phyloP scores from a whole-genome alignment of 2,797 vertebrate genomes.

The Myotis myotis region DNA sequence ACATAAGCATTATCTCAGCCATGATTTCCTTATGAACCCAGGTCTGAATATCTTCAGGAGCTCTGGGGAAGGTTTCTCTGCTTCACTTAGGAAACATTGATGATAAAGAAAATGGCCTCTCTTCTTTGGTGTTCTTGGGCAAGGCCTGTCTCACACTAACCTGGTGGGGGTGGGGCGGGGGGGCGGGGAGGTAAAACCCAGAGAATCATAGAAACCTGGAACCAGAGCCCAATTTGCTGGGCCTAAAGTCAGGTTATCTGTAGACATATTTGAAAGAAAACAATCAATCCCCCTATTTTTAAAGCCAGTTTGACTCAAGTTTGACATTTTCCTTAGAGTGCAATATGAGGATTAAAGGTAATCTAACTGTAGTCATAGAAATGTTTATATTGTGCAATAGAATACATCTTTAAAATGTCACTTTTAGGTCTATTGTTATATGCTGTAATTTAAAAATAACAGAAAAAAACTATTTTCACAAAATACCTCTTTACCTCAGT shows the following conservation, averaged over 20 bases:
- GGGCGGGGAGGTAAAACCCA: background rate
- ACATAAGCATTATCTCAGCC: background rate
- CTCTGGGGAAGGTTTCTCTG: background rate
- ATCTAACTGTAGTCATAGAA: background rate
- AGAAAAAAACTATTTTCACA: slow-evolving; percentile 11
- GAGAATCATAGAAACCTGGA: background rate
- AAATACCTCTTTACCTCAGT: background rate
- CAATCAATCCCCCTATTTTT: background rate
- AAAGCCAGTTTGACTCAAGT: background rate
- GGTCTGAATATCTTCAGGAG: background rate
- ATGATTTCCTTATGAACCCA: background rate
- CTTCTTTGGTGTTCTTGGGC: background rate
- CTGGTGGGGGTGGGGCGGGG: too few species aligned
- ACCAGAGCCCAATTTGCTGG: background rate
- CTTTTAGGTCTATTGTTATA: background rate
- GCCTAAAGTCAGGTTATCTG: background rate
- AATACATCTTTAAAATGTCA: slow-evolving; percentile 12
- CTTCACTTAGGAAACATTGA: background rate
- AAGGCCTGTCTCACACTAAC: background rate
- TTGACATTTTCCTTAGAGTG: slow-evolving; percentile 3
- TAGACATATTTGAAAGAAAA: background rate
- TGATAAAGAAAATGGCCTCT: background rate
- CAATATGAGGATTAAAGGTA: background rate
- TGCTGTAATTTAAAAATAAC: slow-evolving; percentile 18
- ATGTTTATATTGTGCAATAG: background rate